Evolutionary conservation across 2,888 invertebrate genomes (phyloP).

Genomic region (Tillus elongatus): DNA sequence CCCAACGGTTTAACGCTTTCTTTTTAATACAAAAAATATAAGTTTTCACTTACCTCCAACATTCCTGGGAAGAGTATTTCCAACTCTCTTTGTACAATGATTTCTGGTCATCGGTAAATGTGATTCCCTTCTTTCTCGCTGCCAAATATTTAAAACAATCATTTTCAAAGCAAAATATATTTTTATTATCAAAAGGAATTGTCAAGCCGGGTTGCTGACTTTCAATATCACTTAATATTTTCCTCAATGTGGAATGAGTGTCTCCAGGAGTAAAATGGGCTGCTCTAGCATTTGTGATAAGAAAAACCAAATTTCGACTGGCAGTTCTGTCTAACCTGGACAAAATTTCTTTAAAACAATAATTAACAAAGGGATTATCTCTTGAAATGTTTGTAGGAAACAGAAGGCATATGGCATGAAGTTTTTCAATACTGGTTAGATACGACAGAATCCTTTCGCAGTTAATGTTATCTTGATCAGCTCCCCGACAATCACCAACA

Average conservation of each 20-base stretch:
- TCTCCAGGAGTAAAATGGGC: conserved; percentile 32
- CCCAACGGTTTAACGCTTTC: no score
- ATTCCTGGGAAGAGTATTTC: conserved; percentile 24
- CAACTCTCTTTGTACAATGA: conserved; percentile 22
- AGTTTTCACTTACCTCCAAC: conserved; percentile 29
- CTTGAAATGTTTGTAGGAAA: conserved; percentile 31
- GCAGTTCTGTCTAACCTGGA: conserved; percentile 35
- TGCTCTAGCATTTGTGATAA: conserved; percentile 32
- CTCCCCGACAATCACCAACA: conserved; percentile 29
- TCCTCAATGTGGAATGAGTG: conserved; percentile 26
- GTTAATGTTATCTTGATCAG: conserved; percentile 25
- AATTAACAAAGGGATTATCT: conserved; percentile 31
- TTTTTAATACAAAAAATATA: no score
- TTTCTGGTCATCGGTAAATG: conserved; percentile 16
- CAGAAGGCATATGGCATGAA: conserved; percentile 34
- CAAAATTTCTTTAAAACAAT: conserved; percentile 33
- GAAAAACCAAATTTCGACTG: conserved; percentile 32
- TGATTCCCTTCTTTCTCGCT: conserved; percentile 26
- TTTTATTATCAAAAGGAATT: conserved; percentile 27
- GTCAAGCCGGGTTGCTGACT: conserved; percentile 24
- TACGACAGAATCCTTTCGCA: conserved; percentile 31
- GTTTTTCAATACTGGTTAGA: conserved; percentile 27
- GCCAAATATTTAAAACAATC: conserved; percentile 33
- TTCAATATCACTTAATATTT: conserved; percentile 25
- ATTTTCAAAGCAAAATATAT: conserved; percentile 36